Conservation (phyloP, 2,888 invertebrate species). For the Chaitophorus viminalis region DNA sequence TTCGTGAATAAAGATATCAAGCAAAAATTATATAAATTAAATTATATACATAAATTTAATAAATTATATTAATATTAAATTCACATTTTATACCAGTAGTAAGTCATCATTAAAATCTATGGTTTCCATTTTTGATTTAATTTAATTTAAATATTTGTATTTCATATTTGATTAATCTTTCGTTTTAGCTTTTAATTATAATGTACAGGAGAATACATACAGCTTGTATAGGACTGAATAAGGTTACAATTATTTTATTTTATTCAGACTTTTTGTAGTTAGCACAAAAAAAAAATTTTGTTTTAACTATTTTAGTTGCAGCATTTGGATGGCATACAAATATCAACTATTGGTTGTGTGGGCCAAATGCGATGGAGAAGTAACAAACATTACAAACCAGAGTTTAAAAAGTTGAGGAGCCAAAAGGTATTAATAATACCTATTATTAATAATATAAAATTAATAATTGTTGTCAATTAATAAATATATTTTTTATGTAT, state of each 20-base stretch:
- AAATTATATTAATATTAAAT: no score
- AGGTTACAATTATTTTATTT: slow-evolving; percentile 29
- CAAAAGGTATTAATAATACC: no score
- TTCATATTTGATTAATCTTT: not conserved
- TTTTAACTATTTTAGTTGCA: not conserved
- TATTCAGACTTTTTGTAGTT: not conserved
- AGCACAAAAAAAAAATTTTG: not conserved
- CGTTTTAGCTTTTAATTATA: not conserved
- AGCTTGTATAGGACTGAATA: slow-evolving; percentile 4
- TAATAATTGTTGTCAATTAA: no score
- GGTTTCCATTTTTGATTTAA: not conserved
- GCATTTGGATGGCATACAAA: not conserved
- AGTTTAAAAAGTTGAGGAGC: slow-evolving; percentile 77
- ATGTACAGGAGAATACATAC: slow-evolving; percentile 16
- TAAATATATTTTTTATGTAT: no score
- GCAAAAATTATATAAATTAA: no score
- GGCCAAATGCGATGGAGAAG: slow-evolving; percentile 42
- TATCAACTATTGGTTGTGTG: slow-evolving; percentile 10
- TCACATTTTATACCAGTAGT: no score
- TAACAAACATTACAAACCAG: slow-evolving; percentile 81
- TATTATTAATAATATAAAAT: no score
- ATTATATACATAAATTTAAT: no score
- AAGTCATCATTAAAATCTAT: no score
- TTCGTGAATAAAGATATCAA: no score
- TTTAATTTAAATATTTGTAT: no score